Conservation (phyloP, 2,888 invertebrate genomes). For the Sympetrum striolatum region DNA sequence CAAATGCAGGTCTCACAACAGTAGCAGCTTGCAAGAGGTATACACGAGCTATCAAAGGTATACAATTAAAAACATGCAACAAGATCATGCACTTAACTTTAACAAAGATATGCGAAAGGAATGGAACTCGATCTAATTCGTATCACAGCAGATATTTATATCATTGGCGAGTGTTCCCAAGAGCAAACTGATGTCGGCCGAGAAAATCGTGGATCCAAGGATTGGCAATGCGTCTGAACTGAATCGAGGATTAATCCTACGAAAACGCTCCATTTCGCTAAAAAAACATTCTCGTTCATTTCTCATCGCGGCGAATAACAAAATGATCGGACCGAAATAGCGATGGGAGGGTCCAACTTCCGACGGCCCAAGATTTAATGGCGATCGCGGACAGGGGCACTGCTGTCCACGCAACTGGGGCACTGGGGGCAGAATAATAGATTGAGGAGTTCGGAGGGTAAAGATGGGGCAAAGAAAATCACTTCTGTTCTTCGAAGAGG, state of each 20-base stretch:
- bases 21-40: too few relatives aligned
- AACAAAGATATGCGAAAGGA: too few relatives aligned
- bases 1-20: too few relatives aligned
- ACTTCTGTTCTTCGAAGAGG: too few relatives aligned
- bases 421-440: not conserved
- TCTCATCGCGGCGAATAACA: not conserved
- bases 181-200: not conserved
- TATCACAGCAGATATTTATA: too few relatives aligned
- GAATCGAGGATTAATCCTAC: not conserved
- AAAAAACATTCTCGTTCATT: not conserved
- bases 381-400: not conserved
- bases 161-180: not conserved
- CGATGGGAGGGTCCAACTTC: not conserved
- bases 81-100: too few relatives aligned
- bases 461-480: too few relatives aligned
- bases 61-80: too few relatives aligned
- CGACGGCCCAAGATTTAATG: not conserved
- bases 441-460: too few relatives aligned
- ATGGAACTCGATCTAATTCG: too few relatives aligned
- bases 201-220: not conserved
- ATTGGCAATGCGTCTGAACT: not conserved
- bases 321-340: not conserved
- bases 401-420: not conserved
- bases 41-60: too few relatives aligned
- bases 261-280: not conserved